A percentile compares a stretch with the other conserved stretches of the same genome.
phyloP scores from a whole-genome alignment of 2,113 vertebrate species.

The Microcebus tavaratra region DNA sequence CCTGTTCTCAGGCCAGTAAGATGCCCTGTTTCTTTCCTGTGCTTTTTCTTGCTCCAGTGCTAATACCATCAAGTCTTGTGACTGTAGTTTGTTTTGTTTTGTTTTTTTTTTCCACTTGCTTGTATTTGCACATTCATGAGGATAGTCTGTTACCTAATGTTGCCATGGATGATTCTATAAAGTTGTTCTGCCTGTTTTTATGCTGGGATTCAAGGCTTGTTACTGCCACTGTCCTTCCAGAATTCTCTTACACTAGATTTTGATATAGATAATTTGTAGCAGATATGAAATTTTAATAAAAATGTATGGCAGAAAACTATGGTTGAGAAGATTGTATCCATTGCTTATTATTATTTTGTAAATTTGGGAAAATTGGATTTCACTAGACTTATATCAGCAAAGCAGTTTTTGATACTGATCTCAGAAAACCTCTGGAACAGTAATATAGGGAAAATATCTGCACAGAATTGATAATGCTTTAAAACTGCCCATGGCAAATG shows the following conservation, averaged over 20 bases:
- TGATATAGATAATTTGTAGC: slow-evolving; percentile 41
- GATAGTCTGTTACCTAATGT: neutral
- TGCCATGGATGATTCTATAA: neutral
- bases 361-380: slow-evolving; percentile 35
- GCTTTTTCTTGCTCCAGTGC: neutral
- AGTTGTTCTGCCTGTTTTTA: neutral
- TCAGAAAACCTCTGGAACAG: neutral
- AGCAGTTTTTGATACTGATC: neutral
- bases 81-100: neutral
- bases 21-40: neutral
- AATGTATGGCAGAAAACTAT: neutral
- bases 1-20: neutral
- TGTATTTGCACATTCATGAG: neutral
- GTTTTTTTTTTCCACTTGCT: neutral
- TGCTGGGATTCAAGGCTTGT: neutral
- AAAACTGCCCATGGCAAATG: neutral
- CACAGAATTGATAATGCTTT: neutral
- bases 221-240: neutral
- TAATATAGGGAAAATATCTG: neutral
- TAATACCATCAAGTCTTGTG: neutral
- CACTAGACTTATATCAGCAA: slow-evolving; percentile 24
- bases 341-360: slow-evolving; percentile 15
- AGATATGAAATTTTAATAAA: slow-evolving; percentile 21
- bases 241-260: neutral
- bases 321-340: neutral